Evolutionary conservation across 2,113 vertebrate genomes (phyloP).

Genomic region (Nerophis ophidion): DNA sequence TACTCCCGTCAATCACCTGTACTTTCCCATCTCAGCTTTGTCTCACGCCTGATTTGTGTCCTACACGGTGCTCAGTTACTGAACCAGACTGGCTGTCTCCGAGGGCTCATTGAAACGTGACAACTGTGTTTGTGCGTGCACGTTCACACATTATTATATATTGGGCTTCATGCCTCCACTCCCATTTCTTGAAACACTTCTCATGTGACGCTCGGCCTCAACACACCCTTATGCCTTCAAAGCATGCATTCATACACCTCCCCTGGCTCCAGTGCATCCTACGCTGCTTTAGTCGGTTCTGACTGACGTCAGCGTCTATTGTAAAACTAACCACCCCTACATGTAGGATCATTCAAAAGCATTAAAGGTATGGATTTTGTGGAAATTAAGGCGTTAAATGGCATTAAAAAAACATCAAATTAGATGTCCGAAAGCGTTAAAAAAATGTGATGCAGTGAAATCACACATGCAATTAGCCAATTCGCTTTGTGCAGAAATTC

Average conservation of each 20-base stretch:
- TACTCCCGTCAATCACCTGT: neutral
- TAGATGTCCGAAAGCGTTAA: too few species aligned
- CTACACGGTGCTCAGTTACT: slow-evolving; percentile 20
- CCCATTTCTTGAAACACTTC: slow-evolving; percentile 47
- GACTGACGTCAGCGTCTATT: slow-evolving; percentile 39
- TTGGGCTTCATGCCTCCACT: slow-evolving; percentile 31
- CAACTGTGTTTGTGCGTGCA: neutral
- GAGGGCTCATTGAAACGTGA: slow-evolving; percentile 37
- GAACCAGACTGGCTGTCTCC: slow-evolving; percentile 53
- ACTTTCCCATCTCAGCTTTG: slow-evolving; percentile 10
- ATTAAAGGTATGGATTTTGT: too few species aligned
- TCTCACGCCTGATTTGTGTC: slow-evolving; percentile 32
- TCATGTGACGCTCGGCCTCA: slow-evolving; percentile 27
- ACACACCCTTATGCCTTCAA: slow-evolving; percentile 46
- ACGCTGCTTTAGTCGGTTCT: slow-evolving; percentile 16
- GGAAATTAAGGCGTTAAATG: too few species aligned
- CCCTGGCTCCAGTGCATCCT: neutral
- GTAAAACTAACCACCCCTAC: neutral
- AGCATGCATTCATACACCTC: slow-evolving; percentile 28
- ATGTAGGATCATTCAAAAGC: too few species aligned
- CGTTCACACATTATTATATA: slow-evolving; percentile 23
- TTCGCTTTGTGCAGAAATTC: too few species aligned
- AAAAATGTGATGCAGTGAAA: too few species aligned
- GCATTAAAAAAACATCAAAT: neutral
- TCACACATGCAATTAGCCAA: too few species aligned